Evolutionary conservation across 2,113 vertebrate genomes (phyloP).

Genomic region (Takifugu bimaculatus): DNA sequence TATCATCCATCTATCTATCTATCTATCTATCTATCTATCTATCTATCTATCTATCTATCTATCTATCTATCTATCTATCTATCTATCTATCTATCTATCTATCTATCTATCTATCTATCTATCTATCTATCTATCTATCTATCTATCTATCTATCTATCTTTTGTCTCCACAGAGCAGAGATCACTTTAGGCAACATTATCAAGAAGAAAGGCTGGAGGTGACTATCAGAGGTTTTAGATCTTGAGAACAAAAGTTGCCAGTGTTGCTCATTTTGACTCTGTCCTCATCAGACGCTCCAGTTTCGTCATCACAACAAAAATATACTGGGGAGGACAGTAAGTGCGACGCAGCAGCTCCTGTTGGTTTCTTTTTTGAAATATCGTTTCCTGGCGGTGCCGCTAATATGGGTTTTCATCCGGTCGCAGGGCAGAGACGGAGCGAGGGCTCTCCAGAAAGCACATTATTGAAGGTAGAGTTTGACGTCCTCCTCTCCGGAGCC

Average conservation of each 20-base stretch:
- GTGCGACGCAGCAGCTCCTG: conserved; percentile 46
- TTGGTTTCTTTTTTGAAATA: conserved; percentile 3
- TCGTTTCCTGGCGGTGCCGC: conserved; percentile 10
- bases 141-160: background rate
- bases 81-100: conserved; percentile 10
- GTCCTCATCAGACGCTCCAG: conserved; percentile 75
- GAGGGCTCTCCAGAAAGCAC: conserved; percentile 89
- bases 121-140: background rate
- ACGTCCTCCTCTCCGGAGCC: no score
- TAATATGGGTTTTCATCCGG: conserved; percentile 24
- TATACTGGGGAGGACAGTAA: conserved; percentile 93
- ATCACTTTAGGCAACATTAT: conserved; percentile 78
- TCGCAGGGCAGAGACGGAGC: conserved; percentile 86
- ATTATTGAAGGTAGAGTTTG: conserved; percentile 84
- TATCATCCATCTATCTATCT: background rate
- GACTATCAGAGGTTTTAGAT: background rate
- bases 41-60: no score
- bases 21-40: background rate
- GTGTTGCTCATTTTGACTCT: background rate
- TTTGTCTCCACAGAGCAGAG: conserved; percentile 69
- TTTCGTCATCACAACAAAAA: conserved; percentile 90
- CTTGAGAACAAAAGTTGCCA: background rate
- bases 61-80: conserved; percentile 1
- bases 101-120: no score
- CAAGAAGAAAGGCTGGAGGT: conserved; percentile 82